Percentiles rank a stretch among this genome's conserved stretches.
phyloP scores from a whole-genome alignment of 2,888 invertebrate species.

The Archaeoteleia sp. region DNA sequence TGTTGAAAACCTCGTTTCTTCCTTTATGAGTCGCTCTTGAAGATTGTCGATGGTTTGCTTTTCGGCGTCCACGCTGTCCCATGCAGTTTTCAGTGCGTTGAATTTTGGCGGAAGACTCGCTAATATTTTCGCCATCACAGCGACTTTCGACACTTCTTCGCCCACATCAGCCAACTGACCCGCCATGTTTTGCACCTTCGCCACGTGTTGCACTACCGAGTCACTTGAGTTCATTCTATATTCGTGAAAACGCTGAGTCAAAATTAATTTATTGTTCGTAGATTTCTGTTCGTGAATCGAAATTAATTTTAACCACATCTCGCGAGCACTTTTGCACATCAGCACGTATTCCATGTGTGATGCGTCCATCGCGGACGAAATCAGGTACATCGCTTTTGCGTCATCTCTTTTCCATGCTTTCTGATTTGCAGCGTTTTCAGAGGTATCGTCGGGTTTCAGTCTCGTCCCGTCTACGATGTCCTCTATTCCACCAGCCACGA shows the following conservation, averaged over 20 bases:
- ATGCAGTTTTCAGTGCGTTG: constrained; percentile 47
- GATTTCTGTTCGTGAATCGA: constrained; percentile 53
- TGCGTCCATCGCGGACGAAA: constrained; percentile 47
- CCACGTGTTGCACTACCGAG: constrained; percentile 57
- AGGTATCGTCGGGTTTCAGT: constrained; percentile 3
- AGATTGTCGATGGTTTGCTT: constrained; percentile 48
- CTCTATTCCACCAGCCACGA: constrained; percentile 22
- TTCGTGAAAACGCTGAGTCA: constrained; percentile 50
- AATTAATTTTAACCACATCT: constrained; percentile 49
- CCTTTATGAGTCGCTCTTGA: constrained; percentile 49
- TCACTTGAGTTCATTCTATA: constrained; percentile 51
- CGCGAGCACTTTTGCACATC: constrained; percentile 30
- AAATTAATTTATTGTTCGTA: constrained; percentile 37
- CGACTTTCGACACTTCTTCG: constrained; percentile 34
- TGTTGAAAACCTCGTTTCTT: constrained; percentile 33
- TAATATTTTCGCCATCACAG: constrained; percentile 53
- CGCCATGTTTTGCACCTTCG: constrained; percentile 61
- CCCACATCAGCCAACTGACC: constrained; percentile 47
- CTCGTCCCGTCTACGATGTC: constrained; percentile 31
- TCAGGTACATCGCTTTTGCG: constrained; percentile 48
- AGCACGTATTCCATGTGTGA: constrained; percentile 41
- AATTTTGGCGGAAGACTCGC: constrained; percentile 50
- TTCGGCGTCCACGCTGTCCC: constrained; percentile 43
- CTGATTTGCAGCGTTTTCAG: not conserved
- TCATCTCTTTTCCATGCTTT: constrained; percentile 48